Base-by-base conservation (phyloP, 2,888 invertebrate species). In the Aromia moschata region DNA sequence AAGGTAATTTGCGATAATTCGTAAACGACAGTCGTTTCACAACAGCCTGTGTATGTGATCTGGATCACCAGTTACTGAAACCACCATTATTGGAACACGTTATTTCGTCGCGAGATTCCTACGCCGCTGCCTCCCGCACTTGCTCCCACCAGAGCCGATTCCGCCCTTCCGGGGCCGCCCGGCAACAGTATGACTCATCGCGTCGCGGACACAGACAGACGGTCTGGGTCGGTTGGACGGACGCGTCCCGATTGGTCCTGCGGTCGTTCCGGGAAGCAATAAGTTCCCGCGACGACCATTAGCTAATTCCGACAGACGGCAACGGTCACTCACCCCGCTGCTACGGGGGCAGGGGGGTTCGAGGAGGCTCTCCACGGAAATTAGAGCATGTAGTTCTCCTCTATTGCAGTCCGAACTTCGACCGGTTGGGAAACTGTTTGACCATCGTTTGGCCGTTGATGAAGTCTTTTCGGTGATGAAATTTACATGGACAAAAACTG, bases 161-260 rank as follows among this genome's bases (percentile, higher is more conserved):
- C 5, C 14, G 25, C 38, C 38, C 25, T 36, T 15, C 38, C 49
- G 5, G n/a, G 11, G 40, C 30, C 31, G 43, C 46, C 38, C 37
- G 36, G 43, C 45, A 40, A 45, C 43, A 40, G 38, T 18, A 41
- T 56, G 56, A 56, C 47, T 56, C 56, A 56, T 56, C 40, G 14
- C 10, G 37, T 18, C 51, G 36, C 51, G 38, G 51, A 20, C 40
- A 38, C 38, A 30, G 40, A 37, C 47, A 53, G 58, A 54, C 58
- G 38, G 54, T 47, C 37, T 30, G 53, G 58, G 16, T 47, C 31
- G 45, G 52, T 52, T 54, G 54, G 31, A 25, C 9, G 30, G 52
- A 31, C 31, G 40, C 10, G 12, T 25, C 41, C 40, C 40, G 31
- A 45, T 45, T 45, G 31, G 45, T n/a, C 14, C 30, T 0, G 9